These are phyloP conservation scores for Mormyrops boulengeri DNA, from an alignment of 2,797 vertebrate genomes.

Conservation along the genomic window DNA sequence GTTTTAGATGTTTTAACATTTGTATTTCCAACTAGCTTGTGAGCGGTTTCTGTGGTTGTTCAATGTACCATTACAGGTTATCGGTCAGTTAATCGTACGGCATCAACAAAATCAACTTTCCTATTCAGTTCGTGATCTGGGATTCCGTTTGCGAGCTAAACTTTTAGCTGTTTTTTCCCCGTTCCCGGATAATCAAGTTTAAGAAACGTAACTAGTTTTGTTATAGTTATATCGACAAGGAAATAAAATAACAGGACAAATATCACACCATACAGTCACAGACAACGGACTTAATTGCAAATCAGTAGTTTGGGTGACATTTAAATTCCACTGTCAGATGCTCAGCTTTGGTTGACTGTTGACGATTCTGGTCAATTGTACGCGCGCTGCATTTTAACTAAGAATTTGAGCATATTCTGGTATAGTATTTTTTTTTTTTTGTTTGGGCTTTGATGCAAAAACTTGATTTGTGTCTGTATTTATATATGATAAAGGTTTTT, in stretches of 20 bases:
- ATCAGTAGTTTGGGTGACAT: neutral
- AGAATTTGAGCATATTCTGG: neutral
- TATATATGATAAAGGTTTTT: neutral
- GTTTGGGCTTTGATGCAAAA: neutral
- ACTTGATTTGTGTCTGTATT: neutral
- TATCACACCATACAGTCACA: neutral
- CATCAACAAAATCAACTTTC: neutral
- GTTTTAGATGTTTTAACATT: neutral
- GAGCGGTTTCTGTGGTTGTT: neutral
- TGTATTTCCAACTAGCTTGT: neutral
- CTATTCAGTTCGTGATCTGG: neutral
- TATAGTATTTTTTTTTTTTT: neutral
- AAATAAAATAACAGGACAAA: neutral
- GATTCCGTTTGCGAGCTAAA: neutral
- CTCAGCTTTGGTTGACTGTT: neutral
- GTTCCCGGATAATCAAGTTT: neutral
- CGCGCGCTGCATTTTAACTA: neutral
- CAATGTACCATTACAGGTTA: neutral
- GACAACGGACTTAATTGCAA: neutral
- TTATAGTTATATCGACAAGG: neutral
- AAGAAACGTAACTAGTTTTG: neutral
- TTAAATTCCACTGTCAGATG: conserved; percentile 2
- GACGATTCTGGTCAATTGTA: neutral
- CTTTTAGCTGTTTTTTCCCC: neutral
- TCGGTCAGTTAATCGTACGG: neutral